phyloP scores from a whole-genome alignment of 2,113 vertebrate genomes.

The Podarcis raffonei region DNA sequence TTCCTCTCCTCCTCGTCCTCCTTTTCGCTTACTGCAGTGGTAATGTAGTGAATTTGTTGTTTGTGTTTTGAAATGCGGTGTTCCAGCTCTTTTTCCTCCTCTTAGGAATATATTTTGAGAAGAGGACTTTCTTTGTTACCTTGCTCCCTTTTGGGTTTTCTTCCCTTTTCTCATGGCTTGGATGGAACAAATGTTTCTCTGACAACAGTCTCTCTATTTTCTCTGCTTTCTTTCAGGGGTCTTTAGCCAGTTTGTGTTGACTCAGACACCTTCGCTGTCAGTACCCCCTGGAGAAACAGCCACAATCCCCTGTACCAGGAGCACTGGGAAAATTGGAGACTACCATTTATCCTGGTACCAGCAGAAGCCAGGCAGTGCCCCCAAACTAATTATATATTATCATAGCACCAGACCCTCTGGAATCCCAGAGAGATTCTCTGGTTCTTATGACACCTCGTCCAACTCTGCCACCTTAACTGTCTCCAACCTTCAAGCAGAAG shows the following conservation, averaged over 20 bases:
- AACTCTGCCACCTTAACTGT: background rate
- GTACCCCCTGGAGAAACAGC: background rate
- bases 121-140: too few relatives aligned
- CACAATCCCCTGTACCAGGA: conserved; percentile 1
- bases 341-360: background rate
- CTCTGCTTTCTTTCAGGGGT: conserved; percentile 7
- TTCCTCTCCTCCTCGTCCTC: too few relatives aligned
- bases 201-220: too few relatives aligned
- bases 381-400: too few relatives aligned
- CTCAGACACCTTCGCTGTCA: conserved; percentile 2
- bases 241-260: conserved; percentile 4
- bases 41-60: too few relatives aligned
- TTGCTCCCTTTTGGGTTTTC: too few relatives aligned
- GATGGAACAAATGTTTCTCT: too few relatives aligned
- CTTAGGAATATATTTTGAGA: too few relatives aligned
- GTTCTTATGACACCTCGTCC: background rate
- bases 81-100: too few relatives aligned
- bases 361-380: background rate
- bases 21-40: too few relatives aligned
- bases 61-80: too few relatives aligned
- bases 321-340: background rate
- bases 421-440: background rate
- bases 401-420: background rate
- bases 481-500: background rate
- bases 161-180: too few relatives aligned